Evolutionary conservation across 2,888 invertebrate species (phyloP), one percentile per base, ranked within the genome.

Genomic region (Apodemia zela): DNA sequence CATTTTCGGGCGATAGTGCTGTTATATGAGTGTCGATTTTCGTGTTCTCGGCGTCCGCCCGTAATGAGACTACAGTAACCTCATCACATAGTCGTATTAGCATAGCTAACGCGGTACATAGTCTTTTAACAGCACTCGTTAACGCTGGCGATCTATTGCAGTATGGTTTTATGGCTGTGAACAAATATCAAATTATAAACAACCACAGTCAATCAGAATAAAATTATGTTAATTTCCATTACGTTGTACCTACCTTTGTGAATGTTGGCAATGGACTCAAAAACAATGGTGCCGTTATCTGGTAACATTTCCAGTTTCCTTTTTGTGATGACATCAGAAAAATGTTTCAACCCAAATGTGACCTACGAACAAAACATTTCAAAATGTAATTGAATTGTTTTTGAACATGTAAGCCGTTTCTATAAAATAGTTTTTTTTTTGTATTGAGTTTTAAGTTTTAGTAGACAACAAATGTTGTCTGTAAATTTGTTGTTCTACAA

Each of bases 261-360:
- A 85, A 97, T 97, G 80, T 95, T 95, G 80, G 97, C 96, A 72
- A 98, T 96, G 64, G 96, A 97, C 86, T 98, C 98, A 81, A 98
- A 93, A 69, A 98, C 97, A 76, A 98, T 96, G 61, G 98, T 98
- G 68, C 98, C 98, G 85, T 98, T 97, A 69, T 97, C 98, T 3
- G 98, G 97, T 74, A 98, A 92, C 94, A 98, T 97, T 92, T 98
- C 97, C 77, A 97, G 92, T 86, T 97, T 98, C 85, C 97, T 95
- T 89, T 97, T 98, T 67, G 96, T 94, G 72, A 98, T 97, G 68
- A 98, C 98, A 92, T 98, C 98, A 75, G 96, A 95, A 85, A 98
- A 97, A 90, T 98, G 98, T 80, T 96, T 95, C 71, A 98, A 91
- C 59, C 90, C 90, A 75, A 89, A 89, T 74, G 88, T 89, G 72